Base-by-base conservation (phyloP, 2,888 invertebrate genomes). In the Phania funesta region DNA sequence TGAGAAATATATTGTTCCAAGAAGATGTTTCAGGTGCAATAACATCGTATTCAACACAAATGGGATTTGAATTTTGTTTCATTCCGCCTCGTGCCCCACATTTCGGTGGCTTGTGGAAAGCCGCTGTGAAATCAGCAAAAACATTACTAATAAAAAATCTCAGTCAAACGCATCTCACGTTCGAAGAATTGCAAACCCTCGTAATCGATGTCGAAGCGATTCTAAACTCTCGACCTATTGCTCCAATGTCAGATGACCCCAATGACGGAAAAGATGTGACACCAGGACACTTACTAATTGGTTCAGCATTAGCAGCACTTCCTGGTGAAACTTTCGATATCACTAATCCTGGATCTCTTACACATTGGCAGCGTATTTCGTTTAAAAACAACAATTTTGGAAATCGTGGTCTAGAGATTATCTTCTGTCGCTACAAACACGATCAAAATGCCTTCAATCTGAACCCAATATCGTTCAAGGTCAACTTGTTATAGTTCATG, bases 361-460 rank as follows among this genome's bases (percentile, higher is more conserved):
- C 58, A 18, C 50, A 77, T 38, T 84, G 56, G 50, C 73, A 80
- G 24, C 65, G 58, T 5, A 60, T 84, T 18, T 68, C 81, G 0
- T 79, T 22, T 41, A 79, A n/a, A 84, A 79, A 22, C 71, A 84
- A 20, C 73, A 76, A 9, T 84, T 84, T 13, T 82, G 73, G 81
- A 38, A 65, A 20, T 9, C 5, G 11, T 54, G 84, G 78, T 24
- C 32, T n/a, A 58, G 75, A 8, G 83, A 81, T 35, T 82, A 79
- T 29, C 7, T 79, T 20, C 46, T 73, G n/a, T 60, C 13, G 1
- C 38, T 84, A 9, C 78, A 79, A 60, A 35, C 56, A 65, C 64
- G 60, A 3, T 24, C 68, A 8, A 83, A 80, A 52, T 77, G 76
- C 80, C n/a, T 58, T 6, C 73, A 74, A 8, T 5, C 50, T 11